phyloP scores from a whole-genome alignment of 2,888 invertebrate genomes.

The Diarsia rubi region DNA sequence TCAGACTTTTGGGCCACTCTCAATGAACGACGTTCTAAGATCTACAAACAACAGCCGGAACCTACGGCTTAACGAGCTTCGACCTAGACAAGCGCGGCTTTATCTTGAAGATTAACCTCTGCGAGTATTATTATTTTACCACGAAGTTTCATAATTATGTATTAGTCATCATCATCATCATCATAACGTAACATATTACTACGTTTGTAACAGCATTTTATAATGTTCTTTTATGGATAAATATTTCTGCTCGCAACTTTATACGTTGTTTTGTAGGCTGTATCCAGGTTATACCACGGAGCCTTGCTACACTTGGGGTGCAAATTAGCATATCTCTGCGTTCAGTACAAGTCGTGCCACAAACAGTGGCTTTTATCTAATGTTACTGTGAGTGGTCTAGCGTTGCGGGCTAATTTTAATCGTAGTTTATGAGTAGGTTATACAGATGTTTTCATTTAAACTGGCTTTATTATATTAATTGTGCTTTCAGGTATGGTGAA shows the following conservation, averaged over 20 bases:
- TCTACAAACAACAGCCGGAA: too few species aligned
- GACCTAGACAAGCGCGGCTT: too few species aligned
- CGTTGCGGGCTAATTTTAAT: slow-evolving; percentile 28
- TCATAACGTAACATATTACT: too few species aligned
- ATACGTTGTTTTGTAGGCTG: slow-evolving; percentile 27
- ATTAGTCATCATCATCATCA: too few species aligned
- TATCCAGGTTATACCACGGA: slow-evolving; percentile 20
- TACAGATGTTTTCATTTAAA: slow-evolving; percentile 1
- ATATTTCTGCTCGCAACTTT: background rate
- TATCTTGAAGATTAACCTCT: too few species aligned
- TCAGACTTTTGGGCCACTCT: too few species aligned
- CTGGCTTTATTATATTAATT: background rate
- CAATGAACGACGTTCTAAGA: too few species aligned
- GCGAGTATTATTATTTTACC: too few species aligned
- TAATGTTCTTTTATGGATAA: too few species aligned
- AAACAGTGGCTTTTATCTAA: slow-evolving; percentile 53
- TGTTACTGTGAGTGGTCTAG: slow-evolving; percentile 27
- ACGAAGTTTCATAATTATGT: too few species aligned
- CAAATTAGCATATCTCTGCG: slow-evolving; percentile 61
- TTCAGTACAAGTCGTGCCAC: slow-evolving; percentile 41
- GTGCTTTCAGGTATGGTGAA: background rate
- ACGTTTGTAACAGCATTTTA: too few species aligned
- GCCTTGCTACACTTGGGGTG: slow-evolving; percentile 50
- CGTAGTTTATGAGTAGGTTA: background rate
- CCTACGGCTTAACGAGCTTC: too few species aligned